These are phyloP conservation scores for Drosophila truncata DNA, from an alignment of 1,140 invertebrate genomes.

Conservation along the genomic window DNA sequence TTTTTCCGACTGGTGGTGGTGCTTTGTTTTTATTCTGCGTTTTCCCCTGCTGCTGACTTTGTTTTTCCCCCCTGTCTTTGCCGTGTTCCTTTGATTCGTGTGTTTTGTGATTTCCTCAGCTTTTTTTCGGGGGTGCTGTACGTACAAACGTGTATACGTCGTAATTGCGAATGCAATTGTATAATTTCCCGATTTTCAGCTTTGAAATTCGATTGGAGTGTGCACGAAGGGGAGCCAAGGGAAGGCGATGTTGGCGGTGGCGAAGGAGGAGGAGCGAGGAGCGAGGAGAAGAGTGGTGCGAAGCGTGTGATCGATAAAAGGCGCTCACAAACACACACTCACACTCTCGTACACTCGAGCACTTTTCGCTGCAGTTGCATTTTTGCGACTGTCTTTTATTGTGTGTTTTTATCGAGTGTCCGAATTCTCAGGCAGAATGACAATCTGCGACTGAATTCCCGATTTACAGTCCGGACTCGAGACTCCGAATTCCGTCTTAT, in stretches of 20 bases:
- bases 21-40: constrained; percentile 15
- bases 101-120: constrained; percentile 31
- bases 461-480: constrained; percentile 28
- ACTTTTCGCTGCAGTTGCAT: constrained; percentile 53
- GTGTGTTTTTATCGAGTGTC: constrained; percentile 12
- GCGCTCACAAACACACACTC: constrained; percentile 35
- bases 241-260: background rate
- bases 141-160: constrained; percentile 39
- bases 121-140: constrained; percentile 74
- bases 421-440: constrained; percentile 24
- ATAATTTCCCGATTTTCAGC: constrained; percentile 67
- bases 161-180: constrained; percentile 71
- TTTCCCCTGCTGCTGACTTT: constrained; percentile 19
- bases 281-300: constrained; percentile 21
- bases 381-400: constrained; percentile 22
- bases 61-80: constrained; percentile 18
- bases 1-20: constrained; percentile 10
- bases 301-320: constrained; percentile 78
- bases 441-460: constrained; percentile 30
- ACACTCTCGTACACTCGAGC: constrained; percentile 29
- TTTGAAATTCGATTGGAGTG: constrained; percentile 64
- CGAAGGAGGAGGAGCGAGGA: background rate
- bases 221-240: constrained; percentile 12
- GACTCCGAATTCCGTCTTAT: constrained; percentile 26
- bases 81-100: constrained; percentile 55